These are phyloP conservation scores for Drosophila repleta DNA, from an alignment of 1,140 invertebrate species.

Conservation along the genomic window DNA sequence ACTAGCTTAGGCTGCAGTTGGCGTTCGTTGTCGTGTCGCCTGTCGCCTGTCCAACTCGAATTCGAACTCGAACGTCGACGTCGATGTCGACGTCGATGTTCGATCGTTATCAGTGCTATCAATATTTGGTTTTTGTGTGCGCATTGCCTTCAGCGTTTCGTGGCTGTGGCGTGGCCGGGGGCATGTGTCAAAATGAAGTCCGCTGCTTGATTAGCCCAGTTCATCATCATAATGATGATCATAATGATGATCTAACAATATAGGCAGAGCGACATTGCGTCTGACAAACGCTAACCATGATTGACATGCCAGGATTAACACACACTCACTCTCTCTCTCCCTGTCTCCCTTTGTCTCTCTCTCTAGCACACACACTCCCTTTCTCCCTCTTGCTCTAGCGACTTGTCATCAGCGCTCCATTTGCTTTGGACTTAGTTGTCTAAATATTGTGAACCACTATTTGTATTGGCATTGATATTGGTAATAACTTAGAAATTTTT, in stretches of 20 bases:
- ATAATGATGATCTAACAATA: constrained; percentile 12
- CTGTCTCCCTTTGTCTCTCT: constrained; percentile 8
- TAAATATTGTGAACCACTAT: constrained; percentile 58
- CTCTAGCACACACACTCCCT: constrained; percentile 18
- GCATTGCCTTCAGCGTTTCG: constrained; percentile 13
- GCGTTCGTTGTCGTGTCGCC: constrained; percentile 18
- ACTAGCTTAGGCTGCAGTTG: constrained; percentile 54
- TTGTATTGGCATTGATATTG: constrained; percentile 77
- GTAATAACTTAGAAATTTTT: constrained; percentile 72
- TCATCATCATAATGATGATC: constrained; percentile 27
- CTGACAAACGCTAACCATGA: constrained; percentile 46
- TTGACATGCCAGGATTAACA: constrained; percentile 78
- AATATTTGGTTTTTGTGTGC: constrained; percentile 72
- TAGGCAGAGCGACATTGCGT: constrained; percentile 46
- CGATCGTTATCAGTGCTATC: constrained; percentile 69
- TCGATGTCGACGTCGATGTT: constrained; percentile 43
- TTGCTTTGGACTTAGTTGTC: constrained; percentile 71
- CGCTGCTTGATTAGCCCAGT: constrained; percentile 40
- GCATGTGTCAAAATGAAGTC: constrained; percentile 76
- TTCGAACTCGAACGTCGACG: constrained; percentile 41
- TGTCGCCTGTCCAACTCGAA: constrained; percentile 28
- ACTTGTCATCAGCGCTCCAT: constrained; percentile 50
- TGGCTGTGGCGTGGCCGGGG: neutral
- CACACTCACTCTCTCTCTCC: constrained; percentile 28
- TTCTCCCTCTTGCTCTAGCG: neutral